These are phyloP conservation scores for Eustalomyia histrio DNA, from an alignment of 2,888 invertebrate genomes.

Conservation along the genomic window DNA sequence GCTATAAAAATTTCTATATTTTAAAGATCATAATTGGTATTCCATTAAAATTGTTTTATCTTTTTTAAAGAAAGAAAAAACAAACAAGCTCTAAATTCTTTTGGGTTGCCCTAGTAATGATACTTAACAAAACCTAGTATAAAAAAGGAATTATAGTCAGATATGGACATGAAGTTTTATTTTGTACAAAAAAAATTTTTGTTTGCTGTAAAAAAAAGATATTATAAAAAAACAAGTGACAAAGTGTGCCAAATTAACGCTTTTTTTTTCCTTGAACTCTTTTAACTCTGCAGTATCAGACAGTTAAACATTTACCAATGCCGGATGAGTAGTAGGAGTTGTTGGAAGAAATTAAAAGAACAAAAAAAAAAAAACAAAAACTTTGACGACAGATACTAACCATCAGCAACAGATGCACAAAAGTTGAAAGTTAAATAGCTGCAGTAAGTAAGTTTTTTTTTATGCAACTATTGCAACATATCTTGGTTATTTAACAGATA, in stretches of 20 bases:
- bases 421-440: slow-evolving; percentile 66
- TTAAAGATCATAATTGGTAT: no score
- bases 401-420: slow-evolving; percentile 63
- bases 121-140: slow-evolving; percentile 43
- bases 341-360: no score
- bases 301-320: slow-evolving; percentile 45
- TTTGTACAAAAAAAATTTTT: slow-evolving; percentile 35
- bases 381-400: slow-evolving; percentile 63
- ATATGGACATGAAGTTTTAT: slow-evolving; percentile 58
- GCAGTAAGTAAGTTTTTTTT: slow-evolving; percentile 51
- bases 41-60: no score
- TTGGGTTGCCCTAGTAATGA: slow-evolving; percentile 3
- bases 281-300: slow-evolving; percentile 55
- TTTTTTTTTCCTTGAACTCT: slow-evolving; percentile 3
- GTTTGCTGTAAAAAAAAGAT: slow-evolving; percentile 5
- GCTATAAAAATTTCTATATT: no score
- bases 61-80: no score
- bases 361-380: slow-evolving; percentile 32
- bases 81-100: no score
- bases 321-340: slow-evolving; percentile 40
- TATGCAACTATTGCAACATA: slow-evolving; percentile 32
- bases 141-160: slow-evolving; percentile 51
- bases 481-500: slow-evolving; percentile 37
- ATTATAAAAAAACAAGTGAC: slow-evolving; percentile 56
- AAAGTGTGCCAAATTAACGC: slow-evolving; percentile 66